phyloP scores from a whole-genome alignment of 2,797 vertebrate species.

The Phataginus tetradactyla region DNA sequence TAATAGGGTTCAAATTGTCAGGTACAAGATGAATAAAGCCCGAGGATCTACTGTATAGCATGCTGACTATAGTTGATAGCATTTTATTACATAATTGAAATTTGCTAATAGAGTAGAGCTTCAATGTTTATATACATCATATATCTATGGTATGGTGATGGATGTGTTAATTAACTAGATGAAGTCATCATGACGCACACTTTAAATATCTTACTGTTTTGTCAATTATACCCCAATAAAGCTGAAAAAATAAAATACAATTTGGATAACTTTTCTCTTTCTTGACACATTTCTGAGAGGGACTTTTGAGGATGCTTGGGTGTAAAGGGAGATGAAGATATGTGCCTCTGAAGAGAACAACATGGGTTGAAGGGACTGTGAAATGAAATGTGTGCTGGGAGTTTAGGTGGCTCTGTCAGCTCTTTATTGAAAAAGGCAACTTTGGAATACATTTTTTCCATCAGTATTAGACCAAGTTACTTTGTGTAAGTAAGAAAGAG shows the following conservation, averaged over 20 bases:
- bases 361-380: neutral
- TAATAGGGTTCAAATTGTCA: neutral
- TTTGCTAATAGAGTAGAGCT: neutral
- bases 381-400: neutral
- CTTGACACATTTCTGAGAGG: conserved; percentile 34
- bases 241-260: conserved; percentile 9
- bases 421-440: neutral
- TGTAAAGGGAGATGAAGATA: conserved; percentile 35
- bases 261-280: conserved; percentile 32
- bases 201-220: conserved; percentile 26
- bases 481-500: conserved; percentile 28
- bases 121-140: neutral
- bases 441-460: neutral
- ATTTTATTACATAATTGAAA: neutral
- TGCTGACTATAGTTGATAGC: neutral
- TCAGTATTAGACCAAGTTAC: conserved; percentile 49
- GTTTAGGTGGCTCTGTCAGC: conserved; percentile 16
- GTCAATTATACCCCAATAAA: conserved; percentile 34
- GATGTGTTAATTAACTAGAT: neutral
- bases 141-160: neutral
- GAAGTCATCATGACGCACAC: neutral
- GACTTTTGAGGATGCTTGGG: neutral
- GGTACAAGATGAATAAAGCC: neutral
- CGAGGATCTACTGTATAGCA: neutral
- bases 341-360: conserved; percentile 45